Percentiles rank a stretch among this genome's conserved stretches.
Evolutionary conservation across 2,888 invertebrate genomes (phyloP).

Genomic region (Lepidonotus clava): DNA sequence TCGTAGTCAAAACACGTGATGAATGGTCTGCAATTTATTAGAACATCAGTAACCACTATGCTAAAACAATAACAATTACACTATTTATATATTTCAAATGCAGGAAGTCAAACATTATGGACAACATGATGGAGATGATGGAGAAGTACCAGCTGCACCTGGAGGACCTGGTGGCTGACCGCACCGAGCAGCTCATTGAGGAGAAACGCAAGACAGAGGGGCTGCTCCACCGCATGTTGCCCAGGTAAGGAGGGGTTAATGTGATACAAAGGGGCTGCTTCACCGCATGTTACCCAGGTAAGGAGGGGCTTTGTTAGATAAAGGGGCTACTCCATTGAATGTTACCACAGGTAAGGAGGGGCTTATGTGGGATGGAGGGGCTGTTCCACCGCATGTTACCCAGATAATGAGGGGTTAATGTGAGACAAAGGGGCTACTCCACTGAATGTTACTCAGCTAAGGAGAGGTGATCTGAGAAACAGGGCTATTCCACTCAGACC

Average conservation of each 20-base stretch:
- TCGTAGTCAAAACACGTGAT: too few relatives aligned
- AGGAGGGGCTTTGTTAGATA: constrained; percentile 94
- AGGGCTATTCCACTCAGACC: too few relatives aligned
- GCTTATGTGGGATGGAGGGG: constrained; percentile 96
- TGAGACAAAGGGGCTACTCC: too few relatives aligned
- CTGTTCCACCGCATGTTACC: constrained; percentile 83
- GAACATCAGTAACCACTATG: too few relatives aligned
- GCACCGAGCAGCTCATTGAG: constrained; percentile 94
- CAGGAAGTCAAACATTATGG: constrained; percentile 97
- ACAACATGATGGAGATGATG: constrained; percentile 99
- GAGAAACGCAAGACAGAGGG: constrained; percentile 98
- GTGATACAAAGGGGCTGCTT: too few relatives aligned
- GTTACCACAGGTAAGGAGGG: not conserved
- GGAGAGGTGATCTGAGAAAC: too few relatives aligned
- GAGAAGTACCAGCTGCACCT: constrained; percentile 97
- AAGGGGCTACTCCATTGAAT: constrained; percentile 88
- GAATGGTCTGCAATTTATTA: too few relatives aligned
- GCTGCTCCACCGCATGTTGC: constrained; percentile 83
- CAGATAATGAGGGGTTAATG: constrained; percentile 77
- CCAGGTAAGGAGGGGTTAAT: constrained; percentile 78
- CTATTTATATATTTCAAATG: too few relatives aligned
- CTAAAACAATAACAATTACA: too few relatives aligned
- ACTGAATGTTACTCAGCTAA: too few relatives aligned
- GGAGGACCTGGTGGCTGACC: constrained; percentile 94
- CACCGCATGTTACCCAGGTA: not conserved